Evolutionary conservation across 2,888 invertebrate genomes (phyloP).

Genomic region (Drosophila neotestacea): DNA sequence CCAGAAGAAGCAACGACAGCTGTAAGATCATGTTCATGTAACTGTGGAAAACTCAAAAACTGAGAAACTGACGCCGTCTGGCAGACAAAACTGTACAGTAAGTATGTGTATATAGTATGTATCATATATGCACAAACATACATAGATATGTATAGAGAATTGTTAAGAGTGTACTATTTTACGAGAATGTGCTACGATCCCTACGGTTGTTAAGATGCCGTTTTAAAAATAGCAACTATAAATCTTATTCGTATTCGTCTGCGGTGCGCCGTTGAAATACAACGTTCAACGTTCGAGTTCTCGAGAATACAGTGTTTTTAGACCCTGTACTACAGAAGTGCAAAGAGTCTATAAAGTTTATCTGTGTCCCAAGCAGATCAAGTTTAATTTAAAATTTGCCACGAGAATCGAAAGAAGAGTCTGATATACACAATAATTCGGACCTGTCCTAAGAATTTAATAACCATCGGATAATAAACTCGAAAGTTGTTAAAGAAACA

Average conservation of each 20-base stretch:
- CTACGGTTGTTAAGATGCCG: constrained; percentile 75
- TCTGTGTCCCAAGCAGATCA: too few relatives aligned
- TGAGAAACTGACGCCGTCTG: constrained; percentile 6
- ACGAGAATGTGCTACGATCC: constrained; percentile 44
- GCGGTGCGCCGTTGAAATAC: constrained; percentile 6
- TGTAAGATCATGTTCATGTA: constrained; percentile 15
- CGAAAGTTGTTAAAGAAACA: too few relatives aligned
- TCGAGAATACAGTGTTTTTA: constrained; percentile 6
- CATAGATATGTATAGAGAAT: neutral
- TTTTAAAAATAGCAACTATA: constrained; percentile 80
- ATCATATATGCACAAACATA: neutral
- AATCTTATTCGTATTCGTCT: constrained; percentile 67
- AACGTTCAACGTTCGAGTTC: constrained; percentile 47
- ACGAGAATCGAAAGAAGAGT: too few relatives aligned
- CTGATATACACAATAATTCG: too few relatives aligned
- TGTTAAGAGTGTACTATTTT: constrained; percentile 43
- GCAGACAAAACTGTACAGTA: constrained; percentile 9
- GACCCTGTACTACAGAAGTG: neutral
- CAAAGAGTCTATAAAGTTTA: too few relatives aligned
- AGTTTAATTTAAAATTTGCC: too few relatives aligned
- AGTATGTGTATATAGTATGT: constrained; percentile 1
- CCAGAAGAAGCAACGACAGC: neutral
- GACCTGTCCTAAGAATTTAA: too few relatives aligned
- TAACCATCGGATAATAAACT: too few relatives aligned
- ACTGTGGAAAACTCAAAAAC: constrained; percentile 3